Conservation (phyloP, 2,797 vertebrate genomes). For the Fistularia tabacaria region DNA sequence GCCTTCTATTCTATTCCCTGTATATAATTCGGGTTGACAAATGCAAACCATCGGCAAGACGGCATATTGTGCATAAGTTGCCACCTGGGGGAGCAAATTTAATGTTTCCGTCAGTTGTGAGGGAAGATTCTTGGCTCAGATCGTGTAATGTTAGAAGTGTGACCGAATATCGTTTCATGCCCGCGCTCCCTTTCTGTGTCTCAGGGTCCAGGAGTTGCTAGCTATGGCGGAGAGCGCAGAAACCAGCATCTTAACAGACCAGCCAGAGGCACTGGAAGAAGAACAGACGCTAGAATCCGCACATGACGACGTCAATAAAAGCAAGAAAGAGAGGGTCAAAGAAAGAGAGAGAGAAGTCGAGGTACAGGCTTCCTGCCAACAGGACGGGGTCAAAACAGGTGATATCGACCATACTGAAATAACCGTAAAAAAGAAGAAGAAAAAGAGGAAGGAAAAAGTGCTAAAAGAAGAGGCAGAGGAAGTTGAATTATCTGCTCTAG, state of each 20-base stretch:
- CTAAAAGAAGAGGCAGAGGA: constrained; percentile 52
- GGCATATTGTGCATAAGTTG: too few species aligned
- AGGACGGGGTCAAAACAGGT: too few species aligned
- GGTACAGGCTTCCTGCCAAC: too few species aligned
- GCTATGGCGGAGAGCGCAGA: constrained; percentile 49
- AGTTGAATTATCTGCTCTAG: constrained; percentile 27
- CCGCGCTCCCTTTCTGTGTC: not conserved
- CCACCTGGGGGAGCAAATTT: not conserved
- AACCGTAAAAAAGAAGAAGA: constrained; percentile 62
- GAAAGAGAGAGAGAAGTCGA: not conserved
- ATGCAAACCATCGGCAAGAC: too few species aligned
- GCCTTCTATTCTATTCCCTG: not conserved
- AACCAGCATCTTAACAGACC: constrained; percentile 9
- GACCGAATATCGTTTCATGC: too few species aligned
- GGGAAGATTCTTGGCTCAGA: not conserved
- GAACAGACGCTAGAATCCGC: constrained; percentile 25
- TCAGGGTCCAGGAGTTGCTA: constrained; percentile 71
- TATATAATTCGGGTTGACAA: too few species aligned
- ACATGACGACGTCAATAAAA: not conserved
- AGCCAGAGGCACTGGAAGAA: constrained; percentile 5
- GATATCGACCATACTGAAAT: too few species aligned
- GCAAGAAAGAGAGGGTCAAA: not conserved
- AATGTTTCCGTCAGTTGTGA: not conserved
- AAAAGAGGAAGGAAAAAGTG: constrained; percentile 68
- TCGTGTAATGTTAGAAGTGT: too few species aligned